Conservation (phyloP, 2,888 invertebrate genomes). For the Endotricha flammealis region DNA sequence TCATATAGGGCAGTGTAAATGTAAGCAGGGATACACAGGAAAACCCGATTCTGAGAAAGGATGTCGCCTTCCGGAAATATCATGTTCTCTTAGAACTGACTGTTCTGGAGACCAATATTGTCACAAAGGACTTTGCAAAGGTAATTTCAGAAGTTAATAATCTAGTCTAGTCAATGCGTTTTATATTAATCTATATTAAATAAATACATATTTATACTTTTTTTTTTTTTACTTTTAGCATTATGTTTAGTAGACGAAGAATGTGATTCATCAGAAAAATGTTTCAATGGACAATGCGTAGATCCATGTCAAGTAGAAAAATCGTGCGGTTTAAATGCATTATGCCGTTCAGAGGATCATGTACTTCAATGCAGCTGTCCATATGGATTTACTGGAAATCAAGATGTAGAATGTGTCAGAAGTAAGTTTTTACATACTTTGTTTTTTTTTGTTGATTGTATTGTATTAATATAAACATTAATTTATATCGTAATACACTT, state of each 20-base stretch:
- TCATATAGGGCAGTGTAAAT: slow-evolving; percentile 88
- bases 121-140: slow-evolving; percentile 87
- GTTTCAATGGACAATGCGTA: slow-evolving; percentile 88
- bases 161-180: too few species aligned
- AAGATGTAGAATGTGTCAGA: slow-evolving; percentile 90
- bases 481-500: too few species aligned
- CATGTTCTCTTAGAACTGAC: slow-evolving; percentile 84
- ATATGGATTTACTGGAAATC: slow-evolving; percentile 90
- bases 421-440: slow-evolving; percentile 69
- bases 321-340: slow-evolving; percentile 90
- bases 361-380: slow-evolving; percentile 90
- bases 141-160: too few species aligned
- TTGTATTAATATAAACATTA: slow-evolving; percentile 1
- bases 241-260: slow-evolving; percentile 88
- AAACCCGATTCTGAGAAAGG: slow-evolving; percentile 85
- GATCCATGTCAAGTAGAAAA: slow-evolving; percentile 87
- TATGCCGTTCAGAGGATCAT: slow-evolving; percentile 85
- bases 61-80: slow-evolving; percentile 85
- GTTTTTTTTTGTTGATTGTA: too few species aligned
- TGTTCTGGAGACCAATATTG: slow-evolving; percentile 90
- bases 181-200: background rate
- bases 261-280: slow-evolving; percentile 87
- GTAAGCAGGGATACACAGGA: slow-evolving; percentile 87
- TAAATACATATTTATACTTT: background rate
- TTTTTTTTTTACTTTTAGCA: slow-evolving; percentile 58